Base-by-base conservation (phyloP, 2,797 vertebrate species). In the Pitangus sulphuratus region DNA sequence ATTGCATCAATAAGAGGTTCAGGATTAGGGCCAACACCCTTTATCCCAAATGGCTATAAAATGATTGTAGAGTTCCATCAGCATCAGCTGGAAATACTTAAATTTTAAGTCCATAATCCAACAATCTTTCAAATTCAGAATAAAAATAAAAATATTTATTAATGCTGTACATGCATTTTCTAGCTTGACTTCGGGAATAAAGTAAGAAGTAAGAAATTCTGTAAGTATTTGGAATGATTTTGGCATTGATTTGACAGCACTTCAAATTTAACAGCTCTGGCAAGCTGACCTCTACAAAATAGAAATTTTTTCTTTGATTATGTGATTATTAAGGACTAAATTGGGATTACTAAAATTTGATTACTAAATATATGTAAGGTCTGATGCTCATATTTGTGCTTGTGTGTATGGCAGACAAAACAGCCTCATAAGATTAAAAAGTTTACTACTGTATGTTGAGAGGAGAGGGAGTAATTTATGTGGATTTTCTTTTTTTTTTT, bases 61-160 rank as follows among this genome's bases (percentile, higher is more conserved):
- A 65, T 54, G 16, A 64, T 54, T 64, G 39, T 44, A 58, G 13
- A 79, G 21, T 62, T 89, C 56, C 47, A 92, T 77, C 56, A 80
- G 30, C 35, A 91, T 54, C 60, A 80, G 50, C 31, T 92, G 79
- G 62, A 89, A 94, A 93, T 44, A 91, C 30, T 83, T 86, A 45
- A 37, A 37, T 42, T 93, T 91, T 61, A 91, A 90, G 64, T 54
- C 35, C 61, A 74, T 71, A 94, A 89, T 86, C 85, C 83, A 91
- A 88, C 30, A 83, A 48, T 58, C 51, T 42, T 81, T 90, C 72
- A 91, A 74, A 69, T 66, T 76, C 48, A 79, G 57, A 85, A 83
- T 33, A 83, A 85, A 88, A 92, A 72, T 30, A 44, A 53, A 80
- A 92, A 30, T 47, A 90, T 72, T 85, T 80, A 69, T 58, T 50